Evolutionary conservation across 2,888 invertebrate species (phyloP), one percentile per base, ranked within the genome.

Genomic region (Acrobasis consociella): DNA sequence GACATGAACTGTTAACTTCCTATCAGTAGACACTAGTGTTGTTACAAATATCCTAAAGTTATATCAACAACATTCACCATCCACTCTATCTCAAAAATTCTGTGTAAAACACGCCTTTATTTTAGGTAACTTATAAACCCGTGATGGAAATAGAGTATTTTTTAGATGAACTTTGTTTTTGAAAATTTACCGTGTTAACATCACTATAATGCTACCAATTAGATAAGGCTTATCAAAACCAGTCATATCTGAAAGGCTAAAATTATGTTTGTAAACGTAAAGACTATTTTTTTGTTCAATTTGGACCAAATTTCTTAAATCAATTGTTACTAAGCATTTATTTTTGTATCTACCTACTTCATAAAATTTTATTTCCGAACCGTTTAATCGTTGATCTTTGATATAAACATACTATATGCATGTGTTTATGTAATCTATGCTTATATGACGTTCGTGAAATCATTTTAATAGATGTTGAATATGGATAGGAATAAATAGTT

Each of bases 101-200:
- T 72, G 76, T 80, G 73, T 73, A 78, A 79, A 79, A 78, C 81
- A 83, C 82, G 77, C 79, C 75, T 80, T 83, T 77, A 72, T 74
- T 77, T 78, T 78, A 66, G 74, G 76, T 77, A 72, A 73, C 73
- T 74, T 80, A 76, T 65, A 68, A 68, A 65, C 67, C 64, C 76
- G 49, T 78, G 79, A 73, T 73, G 71, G 77, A 74, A 78, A 70
- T 72, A 67, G 72, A 74, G 82, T 88, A 87, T 83, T 91, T 91
- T 91, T 91, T 91, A 91, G 91, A 91, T 79, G 81, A 91, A 81
- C 87, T 87, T 90, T 91, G 81, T 89, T 90, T 89, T 55, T 55
- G 46, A 76, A 73, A 79, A 76, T 83, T 78, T 87, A 87, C 83
- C 80, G 81, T 84, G 75, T 72, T 78, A 78, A 77, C 72, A 78